Evolutionary conservation across 1,140 invertebrate genomes (phyloP).

Genomic region (Calephelis virginiensis): DNA sequence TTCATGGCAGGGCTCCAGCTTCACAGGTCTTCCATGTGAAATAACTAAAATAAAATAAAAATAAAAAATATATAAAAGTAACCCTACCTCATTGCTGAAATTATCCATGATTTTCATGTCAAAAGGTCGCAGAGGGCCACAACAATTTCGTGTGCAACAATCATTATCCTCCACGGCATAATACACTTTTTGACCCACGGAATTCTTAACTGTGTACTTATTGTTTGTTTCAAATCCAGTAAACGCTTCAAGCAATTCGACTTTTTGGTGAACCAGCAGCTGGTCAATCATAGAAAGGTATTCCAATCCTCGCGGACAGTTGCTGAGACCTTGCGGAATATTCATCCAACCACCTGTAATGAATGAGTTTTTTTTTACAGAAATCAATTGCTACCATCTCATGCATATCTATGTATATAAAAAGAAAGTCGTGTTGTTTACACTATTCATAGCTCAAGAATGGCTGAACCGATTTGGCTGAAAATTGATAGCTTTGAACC

Average conservation of each 20-base stretch:
- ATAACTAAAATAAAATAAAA: too few species aligned
- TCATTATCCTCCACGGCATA: conserved; percentile 91
- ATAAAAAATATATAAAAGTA: neutral
- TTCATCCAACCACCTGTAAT: conserved; percentile 89
- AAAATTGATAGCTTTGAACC: too few species aligned
- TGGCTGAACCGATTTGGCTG: too few species aligned
- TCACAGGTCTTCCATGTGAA: too few species aligned
- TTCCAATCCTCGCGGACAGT: conserved; percentile 94
- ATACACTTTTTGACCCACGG: conserved; percentile 88
- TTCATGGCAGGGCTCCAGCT: too few species aligned
- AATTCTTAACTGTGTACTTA: conserved; percentile 90
- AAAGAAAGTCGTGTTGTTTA: too few species aligned
- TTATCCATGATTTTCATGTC: conserved; percentile 92
- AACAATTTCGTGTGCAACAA: conserved; percentile 87
- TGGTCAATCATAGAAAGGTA: conserved; percentile 95
- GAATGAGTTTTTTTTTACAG: too few species aligned
- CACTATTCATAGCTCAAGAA: too few species aligned
- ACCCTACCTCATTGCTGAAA: conserved; percentile 84
- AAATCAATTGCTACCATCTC: too few species aligned
- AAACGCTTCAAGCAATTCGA: conserved; percentile 90
- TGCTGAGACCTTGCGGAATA: conserved; percentile 84
- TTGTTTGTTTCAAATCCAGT: conserved; percentile 95
- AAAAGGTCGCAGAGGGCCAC: conserved; percentile 88
- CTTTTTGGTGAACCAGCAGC: conserved; percentile 92
- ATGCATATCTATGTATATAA: too few species aligned